These are phyloP conservation scores for Cochlearius cochlearius DNA, from an alignment of 2,113 vertebrate species.

Conservation along the genomic window DNA sequence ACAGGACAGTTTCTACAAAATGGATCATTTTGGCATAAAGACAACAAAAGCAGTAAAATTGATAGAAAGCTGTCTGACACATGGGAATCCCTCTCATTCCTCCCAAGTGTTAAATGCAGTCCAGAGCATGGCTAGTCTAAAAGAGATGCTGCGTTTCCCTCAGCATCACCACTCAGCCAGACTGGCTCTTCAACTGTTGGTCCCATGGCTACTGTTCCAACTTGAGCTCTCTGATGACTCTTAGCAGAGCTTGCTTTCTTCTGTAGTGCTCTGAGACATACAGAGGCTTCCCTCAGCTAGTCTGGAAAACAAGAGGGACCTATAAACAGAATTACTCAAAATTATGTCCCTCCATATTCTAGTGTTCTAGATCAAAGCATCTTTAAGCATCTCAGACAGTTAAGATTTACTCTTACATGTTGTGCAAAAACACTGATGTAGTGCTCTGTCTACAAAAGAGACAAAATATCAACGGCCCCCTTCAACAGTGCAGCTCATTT, in stretches of 20 bases:
- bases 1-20: constrained; percentile 36
- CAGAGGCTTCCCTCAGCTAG: neutral
- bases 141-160: neutral
- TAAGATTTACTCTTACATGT: neutral
- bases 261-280: neutral
- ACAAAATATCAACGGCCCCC: constrained; percentile 39
- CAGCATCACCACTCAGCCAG: neutral
- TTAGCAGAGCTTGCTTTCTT: neutral
- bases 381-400: neutral
- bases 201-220: constrained; percentile 29
- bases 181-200: constrained; percentile 9
- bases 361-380: constrained; percentile 57
- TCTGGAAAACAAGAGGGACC: neutral
- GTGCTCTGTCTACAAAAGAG: constrained; percentile 49
- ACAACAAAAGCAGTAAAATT: neutral
- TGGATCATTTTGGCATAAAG: constrained; percentile 7
- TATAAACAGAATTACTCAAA: neutral
- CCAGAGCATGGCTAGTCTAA: constrained; percentile 10
- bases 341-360: neutral
- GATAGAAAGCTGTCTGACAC: constrained; percentile 23
- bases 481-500: neutral
- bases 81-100: neutral
- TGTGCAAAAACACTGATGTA: constrained; percentile 62
- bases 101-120: constrained; percentile 16
- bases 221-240: neutral